phyloP scores from a whole-genome alignment of 2,797 vertebrate species.

The Poecilia gillii region DNA sequence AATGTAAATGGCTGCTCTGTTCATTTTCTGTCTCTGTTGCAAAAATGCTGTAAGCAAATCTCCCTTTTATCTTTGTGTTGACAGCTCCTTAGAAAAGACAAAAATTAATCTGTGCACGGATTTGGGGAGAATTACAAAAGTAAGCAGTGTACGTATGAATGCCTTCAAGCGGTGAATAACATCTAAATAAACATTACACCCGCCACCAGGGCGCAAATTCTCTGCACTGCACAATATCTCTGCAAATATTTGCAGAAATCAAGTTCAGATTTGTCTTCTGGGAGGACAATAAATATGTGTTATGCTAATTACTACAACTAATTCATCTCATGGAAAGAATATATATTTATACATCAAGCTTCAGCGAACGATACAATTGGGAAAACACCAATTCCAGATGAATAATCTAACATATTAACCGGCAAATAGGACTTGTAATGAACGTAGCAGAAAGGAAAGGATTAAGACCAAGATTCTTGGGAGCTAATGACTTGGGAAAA shows the following conservation, averaged over 20 bases:
- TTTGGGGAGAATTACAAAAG: slow-evolving; percentile 12
- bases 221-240: slow-evolving; percentile 15
- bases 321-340: slow-evolving; percentile 36
- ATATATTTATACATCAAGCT: slow-evolving; percentile 31
- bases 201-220: slow-evolving; percentile 7
- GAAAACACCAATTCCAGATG: slow-evolving; percentile 44
- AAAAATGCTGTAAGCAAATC: not conserved
- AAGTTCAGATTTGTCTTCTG: slow-evolving; percentile 40
- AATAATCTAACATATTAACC: slow-evolving; percentile 53
- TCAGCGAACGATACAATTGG: slow-evolving; percentile 31
- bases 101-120: slow-evolving; percentile 16
- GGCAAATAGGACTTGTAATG: slow-evolving; percentile 54
- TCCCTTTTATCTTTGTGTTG: slow-evolving; percentile 2
- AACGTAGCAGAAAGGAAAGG: slow-evolving; percentile 43
- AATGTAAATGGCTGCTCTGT: slow-evolving; percentile 14
- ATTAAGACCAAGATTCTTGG: slow-evolving; percentile 37
- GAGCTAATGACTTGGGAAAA: slow-evolving; percentile 66
- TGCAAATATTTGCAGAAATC: slow-evolving; percentile 27
- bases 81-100: slow-evolving; percentile 17
- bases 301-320: slow-evolving; percentile 42
- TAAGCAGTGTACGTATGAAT: slow-evolving; percentile 5
- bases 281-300: slow-evolving; percentile 34
- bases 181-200: slow-evolving; percentile 14
- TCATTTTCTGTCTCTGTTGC: not conserved
- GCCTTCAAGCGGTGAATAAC: slow-evolving; percentile 21